phyloP scores from a whole-genome alignment of 2,113 vertebrate genomes.

The Carlito syrichta region DNA sequence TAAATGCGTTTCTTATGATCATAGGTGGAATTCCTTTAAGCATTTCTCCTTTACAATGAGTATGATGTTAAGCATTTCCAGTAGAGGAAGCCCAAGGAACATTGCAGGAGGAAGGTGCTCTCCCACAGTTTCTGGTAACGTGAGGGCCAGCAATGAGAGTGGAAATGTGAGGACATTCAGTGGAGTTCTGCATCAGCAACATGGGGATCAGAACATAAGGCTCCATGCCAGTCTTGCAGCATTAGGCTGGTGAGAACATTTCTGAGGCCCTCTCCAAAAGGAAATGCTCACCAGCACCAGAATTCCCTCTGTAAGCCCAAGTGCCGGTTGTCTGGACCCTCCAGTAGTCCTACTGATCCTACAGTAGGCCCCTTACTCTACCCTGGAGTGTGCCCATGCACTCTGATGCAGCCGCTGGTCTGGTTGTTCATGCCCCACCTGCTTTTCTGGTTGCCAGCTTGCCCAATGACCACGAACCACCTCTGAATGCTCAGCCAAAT shows the following conservation, averaged over 20 bases:
- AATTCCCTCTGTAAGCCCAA: not conserved
- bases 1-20: not conserved
- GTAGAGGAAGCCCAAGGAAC: not conserved
- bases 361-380: not conserved
- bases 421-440: not conserved
- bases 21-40: not conserved
- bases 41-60: not conserved
- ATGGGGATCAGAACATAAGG: not conserved
- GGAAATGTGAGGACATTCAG: not conserved
- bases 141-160: not conserved
- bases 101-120: not conserved
- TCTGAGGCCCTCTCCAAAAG: not conserved
- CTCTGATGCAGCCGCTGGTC: not conserved
- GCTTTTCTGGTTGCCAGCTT: not conserved
- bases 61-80: not conserved
- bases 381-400: not conserved
- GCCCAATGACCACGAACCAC: not conserved
- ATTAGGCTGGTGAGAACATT: not conserved
- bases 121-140: not conserved
- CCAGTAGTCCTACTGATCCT: not conserved
- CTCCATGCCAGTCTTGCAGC: not conserved
- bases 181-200: not conserved
- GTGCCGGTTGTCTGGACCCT: not conserved
- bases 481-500: not conserved
- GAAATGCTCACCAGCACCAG: not conserved